Evolutionary conservation across 23 tunicate genomes (phyloP), one percentile per base, ranked within the genome.

Genomic region (Aplidium turbinatum): DNA sequence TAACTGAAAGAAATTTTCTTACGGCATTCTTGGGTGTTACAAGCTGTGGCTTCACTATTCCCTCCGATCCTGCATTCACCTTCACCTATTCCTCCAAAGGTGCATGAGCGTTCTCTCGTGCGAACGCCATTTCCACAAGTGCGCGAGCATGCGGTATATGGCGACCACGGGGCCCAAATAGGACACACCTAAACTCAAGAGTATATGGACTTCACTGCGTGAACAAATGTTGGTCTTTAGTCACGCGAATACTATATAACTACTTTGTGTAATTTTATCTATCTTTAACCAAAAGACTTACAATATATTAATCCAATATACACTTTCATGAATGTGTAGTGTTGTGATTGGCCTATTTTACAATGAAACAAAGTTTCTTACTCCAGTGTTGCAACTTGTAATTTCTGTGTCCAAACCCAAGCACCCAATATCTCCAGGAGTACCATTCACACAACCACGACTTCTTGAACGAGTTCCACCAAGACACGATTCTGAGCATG

Each of bases 41-140:
- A 26, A 29, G 38, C 30, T 30, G 30, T 38, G 7, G 11, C 9
- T 9, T 9, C 31, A 35, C 4, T 26, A 16, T 6, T 4, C 7
- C 67, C 31, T 60, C 31, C 67, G 4, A 35, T 38, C 9, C 4
- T 38, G 22, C 67, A 60, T 2, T 80, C 87, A 18, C 34, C 70
- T 18, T 63, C 70, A 19, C 94, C 94, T 21, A 55, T 57, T 27
- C 33, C 70, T 16, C 76, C 86, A 60, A 42, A 70, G 2, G 50
- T 5, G 70, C 98, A 92, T 1, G 33, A 38, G 35, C 98, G 55
- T 2, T 70, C n/a, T 1, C 77, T 52, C 19, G 53, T 55, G 11
- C 58, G 60, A 1, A 30, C 21, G 13, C 92, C 90, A 5, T 87
- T 73, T 46, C 85, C 93, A 50, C 93, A 86, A 18, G 93, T 54